Base-by-base conservation (phyloP, 2,888 invertebrate species). In the Protonemura montana region DNA sequence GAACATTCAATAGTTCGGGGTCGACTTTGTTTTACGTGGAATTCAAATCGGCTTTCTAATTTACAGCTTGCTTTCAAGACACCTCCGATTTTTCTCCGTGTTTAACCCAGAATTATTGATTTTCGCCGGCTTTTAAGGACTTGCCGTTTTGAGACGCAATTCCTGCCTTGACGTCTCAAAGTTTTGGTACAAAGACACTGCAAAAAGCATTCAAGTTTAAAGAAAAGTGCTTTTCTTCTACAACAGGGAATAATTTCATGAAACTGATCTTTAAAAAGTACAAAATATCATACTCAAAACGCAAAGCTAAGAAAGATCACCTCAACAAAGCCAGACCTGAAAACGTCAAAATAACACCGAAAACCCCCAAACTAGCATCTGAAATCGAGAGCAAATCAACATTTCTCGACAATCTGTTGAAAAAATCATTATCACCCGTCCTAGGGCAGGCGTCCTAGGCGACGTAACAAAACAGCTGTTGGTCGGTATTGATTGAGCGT, bases 381-480 rank as follows among this genome's bases (percentile, higher is more conserved):
- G 16, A 59, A 10, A 59, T 59, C 59, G 59, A 59, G 21, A 59
- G n/a, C 21, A 59, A 59, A 13, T 2, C 13, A 59, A 1, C 59
- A 59, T 16, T 21, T 26, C 81, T 16, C 28, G 78, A 59, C 59
- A 59, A 21, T 21, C 59, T 3, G 59, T 59, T 21, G 16, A 59
- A 59, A 59, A 59, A 59, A 59, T 59, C 59, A 59, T 59, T 59
- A 59, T 10, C 59, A 13, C 13, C 59, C 21, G 21, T 59, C 13
- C 21, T 10, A 10, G 21, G 21, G 59, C 59, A 7, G 59, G 21
- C 21, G 59, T 78, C 29, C 25, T n/a, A n/a, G 81, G 10, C 81
- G 13, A 26, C 81, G 81, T 80, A 28, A 81, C 81, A 21, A 81
- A 27, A 81, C 81, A 81, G 81, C 29, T 81, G 81, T 81, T 29